Evolutionary conservation across 2,888 invertebrate species (phyloP).

Genomic region (Pyrochroa serraticornis): DNA sequence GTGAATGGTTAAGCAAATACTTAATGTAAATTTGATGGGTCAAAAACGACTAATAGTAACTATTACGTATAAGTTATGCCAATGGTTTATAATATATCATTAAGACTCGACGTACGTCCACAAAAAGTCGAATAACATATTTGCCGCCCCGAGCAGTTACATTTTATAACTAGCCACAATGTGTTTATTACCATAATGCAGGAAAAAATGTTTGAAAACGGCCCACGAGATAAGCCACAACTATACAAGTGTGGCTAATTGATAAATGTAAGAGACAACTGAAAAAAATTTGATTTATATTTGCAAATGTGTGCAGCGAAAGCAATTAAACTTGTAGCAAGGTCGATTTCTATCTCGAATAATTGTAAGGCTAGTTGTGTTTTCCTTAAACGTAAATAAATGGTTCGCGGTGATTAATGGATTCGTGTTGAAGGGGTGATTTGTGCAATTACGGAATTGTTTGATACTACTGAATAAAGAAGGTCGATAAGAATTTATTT

Average conservation of each 20-base stretch:
- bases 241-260: constrained; percentile 7
- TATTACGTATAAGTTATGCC: too few species aligned
- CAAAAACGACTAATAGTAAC: too few species aligned
- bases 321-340: constrained; percentile 10
- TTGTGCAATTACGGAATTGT: background rate
- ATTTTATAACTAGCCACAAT: too few species aligned
- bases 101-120: too few species aligned
- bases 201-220: background rate
- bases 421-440: background rate
- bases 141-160: too few species aligned
- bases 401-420: constrained; percentile 9
- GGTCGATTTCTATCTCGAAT: constrained; percentile 4
- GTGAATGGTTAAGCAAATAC: too few species aligned
- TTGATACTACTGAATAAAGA: background rate
- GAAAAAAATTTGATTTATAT: constrained; percentile 4
- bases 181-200: too few species aligned
- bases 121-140: too few species aligned
- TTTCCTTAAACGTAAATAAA: constrained; percentile 7
- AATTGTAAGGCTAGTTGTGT: constrained; percentile 3
- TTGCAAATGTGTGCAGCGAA: constrained; percentile 5
- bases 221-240: background rate
- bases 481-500: background rate
- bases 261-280: constrained; percentile 5
- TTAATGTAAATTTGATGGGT: too few species aligned
- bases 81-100: too few species aligned